These are phyloP conservation scores for Leistus spinibarbis DNA, from an alignment of 2,888 invertebrate genomes.

Conservation along the genomic window DNA sequence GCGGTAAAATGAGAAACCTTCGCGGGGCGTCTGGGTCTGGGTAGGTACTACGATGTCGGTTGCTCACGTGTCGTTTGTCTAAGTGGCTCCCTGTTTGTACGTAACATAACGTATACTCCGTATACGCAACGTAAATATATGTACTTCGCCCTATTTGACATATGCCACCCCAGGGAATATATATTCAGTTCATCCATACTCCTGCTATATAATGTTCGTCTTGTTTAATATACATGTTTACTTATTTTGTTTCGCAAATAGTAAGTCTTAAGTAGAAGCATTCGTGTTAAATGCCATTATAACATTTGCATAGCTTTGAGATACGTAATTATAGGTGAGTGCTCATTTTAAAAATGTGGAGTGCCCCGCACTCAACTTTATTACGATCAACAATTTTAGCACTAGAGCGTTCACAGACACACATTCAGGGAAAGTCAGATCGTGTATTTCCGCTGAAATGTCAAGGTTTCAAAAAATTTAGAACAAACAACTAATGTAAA, in stretches of 20 bases:
- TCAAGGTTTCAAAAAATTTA: too few relatives aligned
- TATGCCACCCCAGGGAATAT: conserved; percentile 6
- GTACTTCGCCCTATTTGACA: conserved; percentile 27
- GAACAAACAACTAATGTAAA: too few relatives aligned
- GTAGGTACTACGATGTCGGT: background rate
- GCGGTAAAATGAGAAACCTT: background rate
- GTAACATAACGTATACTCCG: background rate
- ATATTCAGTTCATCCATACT: background rate
- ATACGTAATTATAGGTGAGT: too few relatives aligned
- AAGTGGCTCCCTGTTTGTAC: conserved; percentile 19
- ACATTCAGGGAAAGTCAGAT: too few relatives aligned
- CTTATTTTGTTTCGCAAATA: background rate
- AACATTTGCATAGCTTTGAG: too few relatives aligned
- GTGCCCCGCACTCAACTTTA: too few relatives aligned
- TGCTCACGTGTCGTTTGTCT: background rate
- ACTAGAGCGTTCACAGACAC: too few relatives aligned
- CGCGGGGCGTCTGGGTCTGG: background rate
- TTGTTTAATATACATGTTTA: background rate
- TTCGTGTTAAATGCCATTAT: too few relatives aligned
- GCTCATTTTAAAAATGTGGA: too few relatives aligned
- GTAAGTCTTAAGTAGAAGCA: too few relatives aligned
- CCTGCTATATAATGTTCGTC: background rate
- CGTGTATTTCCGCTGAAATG: too few relatives aligned
- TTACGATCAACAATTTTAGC: too few relatives aligned
- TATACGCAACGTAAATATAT: conserved; percentile 18